A percentile compares a stretch with the other conserved stretches of the same genome.
These are phyloP conservation scores for Dicrostonyx torquatus DNA, from an alignment of 2,797 vertebrate genomes.

Conservation along the genomic window DNA sequence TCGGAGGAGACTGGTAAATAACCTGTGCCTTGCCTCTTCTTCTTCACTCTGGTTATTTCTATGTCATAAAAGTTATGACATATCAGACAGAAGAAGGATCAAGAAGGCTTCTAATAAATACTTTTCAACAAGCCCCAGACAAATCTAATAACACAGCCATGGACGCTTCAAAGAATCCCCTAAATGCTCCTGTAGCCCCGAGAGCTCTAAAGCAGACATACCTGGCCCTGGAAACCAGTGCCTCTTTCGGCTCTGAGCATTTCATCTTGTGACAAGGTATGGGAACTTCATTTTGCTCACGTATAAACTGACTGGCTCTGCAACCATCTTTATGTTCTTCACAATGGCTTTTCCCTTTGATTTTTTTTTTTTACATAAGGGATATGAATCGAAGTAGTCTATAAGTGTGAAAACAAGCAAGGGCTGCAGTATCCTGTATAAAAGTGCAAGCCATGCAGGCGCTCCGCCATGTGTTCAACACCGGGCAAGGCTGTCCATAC, in stretches of 20 bases:
- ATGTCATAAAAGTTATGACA: conserved; percentile 80
- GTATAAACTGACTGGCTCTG: not conserved
- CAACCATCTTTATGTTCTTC: not conserved
- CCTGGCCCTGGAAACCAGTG: not conserved
- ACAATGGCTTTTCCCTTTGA: conserved; percentile 31
- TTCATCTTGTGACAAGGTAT: not conserved
- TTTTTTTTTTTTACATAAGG: conserved; percentile 34
- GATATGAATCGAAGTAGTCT: conserved; percentile 11
- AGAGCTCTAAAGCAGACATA: not conserved
- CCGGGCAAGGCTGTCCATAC: not conserved
- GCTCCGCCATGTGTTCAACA: not conserved
- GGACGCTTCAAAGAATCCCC: conserved; percentile 53
- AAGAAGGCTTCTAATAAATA: conserved; percentile 80
- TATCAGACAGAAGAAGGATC: conserved; percentile 77
- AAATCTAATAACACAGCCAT: conserved; percentile 68
- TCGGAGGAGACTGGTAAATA: conserved; percentile 70
- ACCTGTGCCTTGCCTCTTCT: conserved; percentile 73
- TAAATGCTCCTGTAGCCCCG: not conserved
- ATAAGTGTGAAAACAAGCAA: not conserved
- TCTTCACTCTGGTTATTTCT: conserved; percentile 79
- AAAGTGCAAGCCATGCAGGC: not conserved
- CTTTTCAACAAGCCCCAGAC: conserved; percentile 82
- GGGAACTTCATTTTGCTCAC: not conserved
- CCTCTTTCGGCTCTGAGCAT: not conserved
- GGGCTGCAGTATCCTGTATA: not conserved